phyloP scores from a whole-genome alignment of 2,113 vertebrate species.

The Psephotus haematonotus region DNA sequence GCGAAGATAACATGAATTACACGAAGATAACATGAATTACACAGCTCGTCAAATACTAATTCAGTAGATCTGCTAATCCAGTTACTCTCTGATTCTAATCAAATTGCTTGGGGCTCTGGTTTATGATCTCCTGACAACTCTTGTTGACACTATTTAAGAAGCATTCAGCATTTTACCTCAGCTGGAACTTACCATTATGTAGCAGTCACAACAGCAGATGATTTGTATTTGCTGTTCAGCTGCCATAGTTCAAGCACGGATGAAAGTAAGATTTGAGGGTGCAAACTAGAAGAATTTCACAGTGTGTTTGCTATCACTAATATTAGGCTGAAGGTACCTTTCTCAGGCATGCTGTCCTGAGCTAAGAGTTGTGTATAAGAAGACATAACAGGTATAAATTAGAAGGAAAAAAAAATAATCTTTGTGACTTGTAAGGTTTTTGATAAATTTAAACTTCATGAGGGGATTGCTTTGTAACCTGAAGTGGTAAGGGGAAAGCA shows the following conservation, averaged over 20 bases:
- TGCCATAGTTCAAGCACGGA: not conserved
- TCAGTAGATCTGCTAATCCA: slow-evolving; percentile 32
- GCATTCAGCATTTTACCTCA: not conserved
- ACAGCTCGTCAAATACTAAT: slow-evolving; percentile 45
- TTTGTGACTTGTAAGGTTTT: not conserved
- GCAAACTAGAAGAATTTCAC: not conserved
- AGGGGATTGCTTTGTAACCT: not conserved
- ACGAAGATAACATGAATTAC: not conserved
- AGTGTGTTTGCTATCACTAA: not conserved
- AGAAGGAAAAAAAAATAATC: not conserved
- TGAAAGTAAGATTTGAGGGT: not conserved
- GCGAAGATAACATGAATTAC: not conserved
- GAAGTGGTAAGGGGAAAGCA: not conserved
- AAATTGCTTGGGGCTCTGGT: slow-evolving; percentile 51
- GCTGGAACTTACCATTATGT: not conserved
- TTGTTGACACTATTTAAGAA: slow-evolving; percentile 48
- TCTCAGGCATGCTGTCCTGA: not conserved
- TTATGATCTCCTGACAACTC: slow-evolving; percentile 52
- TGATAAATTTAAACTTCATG: not conserved
- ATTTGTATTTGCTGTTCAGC: slow-evolving; percentile 22
- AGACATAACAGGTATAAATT: not conserved
- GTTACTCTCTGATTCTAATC: slow-evolving; percentile 49
- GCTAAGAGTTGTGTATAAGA: not conserved
- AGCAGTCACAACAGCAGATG: slow-evolving; percentile 2
- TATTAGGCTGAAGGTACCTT: not conserved